Conservation (phyloP, 2,888 invertebrate genomes). For the Acanthoscelides obtectus region DNA sequence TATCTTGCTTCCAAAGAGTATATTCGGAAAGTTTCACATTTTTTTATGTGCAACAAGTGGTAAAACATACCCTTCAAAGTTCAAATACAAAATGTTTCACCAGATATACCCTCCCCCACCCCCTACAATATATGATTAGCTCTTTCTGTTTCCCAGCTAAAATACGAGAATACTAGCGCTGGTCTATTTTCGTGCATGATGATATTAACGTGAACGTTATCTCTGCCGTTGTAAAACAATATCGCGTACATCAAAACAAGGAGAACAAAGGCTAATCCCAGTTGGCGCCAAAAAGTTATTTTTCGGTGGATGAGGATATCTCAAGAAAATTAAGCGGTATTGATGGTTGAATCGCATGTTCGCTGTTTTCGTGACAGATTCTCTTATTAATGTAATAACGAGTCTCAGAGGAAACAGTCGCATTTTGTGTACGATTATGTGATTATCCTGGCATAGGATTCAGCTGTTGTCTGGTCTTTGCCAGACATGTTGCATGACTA, state of each 20-base stretch:
- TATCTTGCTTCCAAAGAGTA: no score
- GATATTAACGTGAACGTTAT: neutral
- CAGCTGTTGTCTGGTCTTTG: no score
- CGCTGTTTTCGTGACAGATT: conserved; percentile 19
- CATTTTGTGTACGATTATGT: neutral
- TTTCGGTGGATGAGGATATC: conserved; percentile 3
- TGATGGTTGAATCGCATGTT: conserved; percentile 21
- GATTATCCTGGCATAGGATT: neutral
- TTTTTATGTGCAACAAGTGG: no score
- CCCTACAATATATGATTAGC: no score
- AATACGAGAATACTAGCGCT: no score
- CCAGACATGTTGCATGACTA: no score
- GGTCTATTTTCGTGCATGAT: neutral
- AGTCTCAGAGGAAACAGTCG: conserved; percentile 15
- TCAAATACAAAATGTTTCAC: no score
- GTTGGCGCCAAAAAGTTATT: neutral
- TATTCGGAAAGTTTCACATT: no score
- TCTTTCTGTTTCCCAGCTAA: no score
- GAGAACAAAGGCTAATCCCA: neutral
- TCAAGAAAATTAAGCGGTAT: conserved; percentile 13
- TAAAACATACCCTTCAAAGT: no score
- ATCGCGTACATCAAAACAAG: neutral
- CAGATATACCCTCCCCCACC: no score
- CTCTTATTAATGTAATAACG: conserved; percentile 15
- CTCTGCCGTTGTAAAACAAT: neutral